Evolutionary conservation across 2,888 invertebrate genomes (phyloP), one percentile per base, ranked within the genome.

Genomic region (Pasiphila rectangulata): DNA sequence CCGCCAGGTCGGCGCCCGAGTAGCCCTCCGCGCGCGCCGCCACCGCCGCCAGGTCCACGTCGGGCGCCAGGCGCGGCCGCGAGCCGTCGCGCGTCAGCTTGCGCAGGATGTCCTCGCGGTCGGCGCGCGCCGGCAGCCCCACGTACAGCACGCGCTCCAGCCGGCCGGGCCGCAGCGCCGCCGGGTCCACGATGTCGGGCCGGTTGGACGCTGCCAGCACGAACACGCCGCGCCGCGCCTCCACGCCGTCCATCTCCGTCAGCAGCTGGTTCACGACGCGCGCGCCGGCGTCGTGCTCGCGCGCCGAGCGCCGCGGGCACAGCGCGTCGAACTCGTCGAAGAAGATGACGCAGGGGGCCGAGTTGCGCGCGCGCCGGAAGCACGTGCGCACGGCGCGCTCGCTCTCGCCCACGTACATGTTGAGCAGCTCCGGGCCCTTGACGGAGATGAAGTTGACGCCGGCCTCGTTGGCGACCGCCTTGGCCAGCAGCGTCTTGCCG

Each of bases 401-500:
- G 81, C 98, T 98, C 85, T 99, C 99, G 48, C 99, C 99, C 10
- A 99, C 98, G 81, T 99, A 99, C 99, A 99, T 99, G 73, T 98
- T 99, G 46, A 99, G 90, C 41, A 99, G 83, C 82, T 99, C 99
- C 0, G 99, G 99, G 9, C 99, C 99, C 86, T 99, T 99, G 0
- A 99, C 98, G 4, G 98, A 98, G 64, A 99, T 98, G 66, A 99
- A 99, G 84, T 99, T 99, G 25, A 99, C 96, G 20, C 98, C 98
- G 24, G 98, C 97, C 84, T 99, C 99, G 84, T 99, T 99, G 0
- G 99, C 99, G 24, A 99, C 94, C 15, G 99, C 99, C 90, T 99
- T 99, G 1, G 99, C 99, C 39, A 99, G 83, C 17, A 99, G 89
- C 0, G 99, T 99, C 89, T 99, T 99, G 36, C 96, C 96, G 73